Evolutionary conservation across 2,113 vertebrate species (phyloP).

Genomic region (Polyodon spathula): DNA sequence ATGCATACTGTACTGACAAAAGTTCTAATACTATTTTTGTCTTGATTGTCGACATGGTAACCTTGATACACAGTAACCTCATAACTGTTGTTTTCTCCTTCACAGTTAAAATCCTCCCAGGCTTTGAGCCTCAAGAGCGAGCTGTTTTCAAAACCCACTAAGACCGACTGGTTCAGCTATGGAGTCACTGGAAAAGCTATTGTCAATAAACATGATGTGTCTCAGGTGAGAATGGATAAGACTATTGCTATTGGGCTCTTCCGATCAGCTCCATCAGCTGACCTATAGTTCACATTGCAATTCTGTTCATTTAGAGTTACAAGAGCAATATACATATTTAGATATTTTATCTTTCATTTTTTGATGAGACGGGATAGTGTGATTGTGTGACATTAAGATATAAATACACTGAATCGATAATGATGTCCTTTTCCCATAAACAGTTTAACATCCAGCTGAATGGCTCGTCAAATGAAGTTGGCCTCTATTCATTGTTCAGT

Average conservation of each 20-base stretch:
- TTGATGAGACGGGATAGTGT: too few species aligned
- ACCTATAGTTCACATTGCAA: too few species aligned
- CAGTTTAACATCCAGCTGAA: slow-evolving; percentile 48
- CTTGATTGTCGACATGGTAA: background rate
- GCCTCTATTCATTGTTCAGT: slow-evolving; percentile 39
- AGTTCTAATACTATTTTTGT: background rate
- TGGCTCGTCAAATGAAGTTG: slow-evolving; percentile 31
- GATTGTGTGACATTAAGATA: too few species aligned
- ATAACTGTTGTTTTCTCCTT: slow-evolving; percentile 27
- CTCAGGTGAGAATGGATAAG: slow-evolving; percentile 43
- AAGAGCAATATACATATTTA: too few species aligned
- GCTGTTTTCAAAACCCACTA: slow-evolving; percentile 40
- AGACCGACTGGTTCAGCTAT: slow-evolving; percentile 43
- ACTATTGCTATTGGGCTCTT: too few species aligned
- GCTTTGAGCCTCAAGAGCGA: slow-evolving; percentile 52
- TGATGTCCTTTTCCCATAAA: slow-evolving; percentile 2
- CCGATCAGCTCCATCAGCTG: too few species aligned
- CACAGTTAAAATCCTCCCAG: slow-evolving; percentile 56
- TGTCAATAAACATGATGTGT: slow-evolving; percentile 40
- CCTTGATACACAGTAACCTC: too few species aligned
- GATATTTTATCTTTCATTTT: too few species aligned
- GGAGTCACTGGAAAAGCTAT: slow-evolving; percentile 35
- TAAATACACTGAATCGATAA: too few species aligned
- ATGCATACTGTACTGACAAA: too few species aligned
- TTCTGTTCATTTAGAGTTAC: too few species aligned